Evolutionary conservation across 2,888 invertebrate genomes (phyloP), one percentile per base, ranked within the genome.

Genomic region (Spilarctia lutea): DNA sequence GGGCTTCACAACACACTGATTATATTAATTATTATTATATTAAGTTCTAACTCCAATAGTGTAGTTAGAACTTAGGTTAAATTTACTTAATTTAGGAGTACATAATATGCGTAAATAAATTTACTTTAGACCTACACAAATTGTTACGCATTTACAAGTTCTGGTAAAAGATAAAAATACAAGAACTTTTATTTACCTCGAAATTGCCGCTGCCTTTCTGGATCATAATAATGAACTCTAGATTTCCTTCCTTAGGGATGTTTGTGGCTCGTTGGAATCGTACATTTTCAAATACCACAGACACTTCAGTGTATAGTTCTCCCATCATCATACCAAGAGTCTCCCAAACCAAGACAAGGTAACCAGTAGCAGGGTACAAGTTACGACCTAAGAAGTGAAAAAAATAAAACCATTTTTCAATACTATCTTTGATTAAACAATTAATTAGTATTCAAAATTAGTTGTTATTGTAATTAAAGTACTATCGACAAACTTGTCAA

Each of bases 261-360:
- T 97, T 97, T 0, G 98, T 98, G 10, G 99, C 98, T 84, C 98
- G 96, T 83, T 98, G 96, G 89, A 99, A 98, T 66, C 97, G 96
- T 18, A 99, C 97, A 91, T 99, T 97, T 89, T 98, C 98, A 90
- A 99, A 98, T 10, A 98, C 97, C 0, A 99, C 97, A 0, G 98
- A 97, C 35, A 98, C 96, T 81, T 98, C 97, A 39, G 97, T 97
- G 89, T 96, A 97, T 0, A 97, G 93, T 66, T 97, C 96, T 74
- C 97, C 97, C 91, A 96, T 95, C 96, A 97, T 97, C 91, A 97
- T 96, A 4, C 97, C 97, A n/a, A 98, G 92, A 1, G 97, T 97
- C 86, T 98, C 97, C 98, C 98, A 98, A 0, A 97, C 97, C 27
- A 97, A 93, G 60, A 96, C 95, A 85, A 99, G 93, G 90, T 98